Base-by-base conservation (phyloP, 2,888 invertebrate genomes). In the Synergus laeviventris region DNA sequence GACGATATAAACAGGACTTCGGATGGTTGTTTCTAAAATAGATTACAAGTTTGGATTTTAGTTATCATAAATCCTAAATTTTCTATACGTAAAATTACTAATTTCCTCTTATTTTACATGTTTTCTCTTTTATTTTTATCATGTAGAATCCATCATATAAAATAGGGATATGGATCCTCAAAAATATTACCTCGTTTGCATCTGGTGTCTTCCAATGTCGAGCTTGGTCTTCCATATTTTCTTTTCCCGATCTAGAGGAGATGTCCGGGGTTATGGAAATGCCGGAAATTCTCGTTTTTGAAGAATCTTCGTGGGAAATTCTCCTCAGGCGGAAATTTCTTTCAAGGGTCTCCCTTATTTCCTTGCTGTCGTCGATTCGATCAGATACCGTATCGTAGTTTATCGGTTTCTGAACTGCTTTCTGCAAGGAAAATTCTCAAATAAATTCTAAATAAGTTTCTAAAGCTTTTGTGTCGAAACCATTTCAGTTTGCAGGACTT, bases 161-260 rank as follows among this genome's bases (percentile, higher is more conserved):
- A 56, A 31, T 31, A n/a, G 18, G 21, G 9, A 59, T 21, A 59
- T 24, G 12, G 12, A 59, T 59, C 18, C 1, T 11, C 59, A 14
- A 24, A 59, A 62, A 49, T 70, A 7, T 49, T 31, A 70, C 70
- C 70, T 70, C 49, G 9, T 45, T 66, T 31, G 24, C n/a, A n/a
- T 54, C 49, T n/a, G 21, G 42, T 64, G 31, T 49, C 11, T 70
- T 24, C 24, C 45, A 70, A 31, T 70, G 9, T n/a, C 31, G 49
- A 49, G 11, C n/a, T 70, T 45, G 31, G 12, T 31, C 7, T 24
- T 49, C 12, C 59, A 59, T 21, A 24, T 59, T 62, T 16, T 18
- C 38, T n/a, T 7, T 39, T 39, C 11, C n/a, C 39, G 38, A 36
- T 61, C 16, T 61, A 36, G 14, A 42, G 11, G 42, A 42, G 42